Base-by-base conservation (phyloP, 2,113 vertebrate species). In the Brachypteracias leptosomus region DNA sequence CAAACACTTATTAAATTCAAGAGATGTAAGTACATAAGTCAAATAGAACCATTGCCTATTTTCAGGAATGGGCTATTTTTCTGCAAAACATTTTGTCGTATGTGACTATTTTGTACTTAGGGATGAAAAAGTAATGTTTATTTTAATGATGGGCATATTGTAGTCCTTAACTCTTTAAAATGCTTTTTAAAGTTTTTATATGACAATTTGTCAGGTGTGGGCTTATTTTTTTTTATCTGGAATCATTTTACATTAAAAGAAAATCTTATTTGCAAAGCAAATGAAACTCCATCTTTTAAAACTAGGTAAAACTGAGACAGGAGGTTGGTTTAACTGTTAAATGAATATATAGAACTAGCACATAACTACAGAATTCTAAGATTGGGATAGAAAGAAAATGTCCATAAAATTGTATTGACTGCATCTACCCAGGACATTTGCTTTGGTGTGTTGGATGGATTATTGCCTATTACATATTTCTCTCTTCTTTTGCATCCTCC, bases 251-350 rank as follows among this genome's bases (percentile, higher is more conserved):
- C 25, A 73, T 79, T 68, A 75, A 82, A 82, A 85, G 26, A 61
- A 85, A 79, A 57, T 36, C 46, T 66, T 52, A 87, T 89, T 87
- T 93, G 58, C 49, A 89, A 96, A 85, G n/a, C 66, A 96, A 95
- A 90, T 74, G 25, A 61, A 95, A 89, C 35, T 52, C 9, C 21
- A 71, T 8, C 49, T 88, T 94, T 72, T 85, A 70, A 88, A 95
- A 58, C 59, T 46, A 51, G 26, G 38, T 74, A 83, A 79, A 95
- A 88, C 58, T 38, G 54, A 84, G 65, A 42, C 10, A 57, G 62
- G 68, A 54, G 10, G 7, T 33, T 75, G 46, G 13, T 82, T 65
- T 93, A 46, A 59, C 51, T 59, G 59, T 36, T 80, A 68, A 70
- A 85, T 54, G 22, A 44, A 54, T 61, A 8, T 20, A 26, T 76